phyloP scores from a whole-genome alignment of 37 sponge, comb jelly and placozoan species.

The Halisarca cf. caerulea region DNA sequence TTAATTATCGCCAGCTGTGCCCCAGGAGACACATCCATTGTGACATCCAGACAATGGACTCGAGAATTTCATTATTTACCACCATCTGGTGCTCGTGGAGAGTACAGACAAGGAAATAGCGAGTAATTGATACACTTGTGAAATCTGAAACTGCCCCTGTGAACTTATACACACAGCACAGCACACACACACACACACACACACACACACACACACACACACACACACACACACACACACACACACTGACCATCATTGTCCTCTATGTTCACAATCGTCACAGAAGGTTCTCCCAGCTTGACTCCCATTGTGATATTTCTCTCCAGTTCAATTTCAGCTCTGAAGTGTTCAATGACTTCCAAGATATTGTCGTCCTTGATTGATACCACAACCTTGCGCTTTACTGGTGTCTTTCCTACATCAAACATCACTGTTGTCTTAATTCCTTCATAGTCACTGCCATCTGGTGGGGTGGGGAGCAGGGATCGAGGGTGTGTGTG shows the following conservation, averaged over 20 bases:
- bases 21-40: too few species aligned
- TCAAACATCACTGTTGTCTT: neutral
- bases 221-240: neutral
- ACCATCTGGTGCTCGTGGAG: too few species aligned
- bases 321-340: neutral
- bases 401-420: conserved; percentile 1
- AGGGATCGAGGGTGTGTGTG: too few species aligned
- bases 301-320: neutral
- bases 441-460: neutral
- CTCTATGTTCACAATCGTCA: neutral
- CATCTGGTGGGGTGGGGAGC: too few species aligned
- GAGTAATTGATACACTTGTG: neutral
- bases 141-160: neutral
- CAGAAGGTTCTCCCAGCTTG: neutral
- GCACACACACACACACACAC: neutral
- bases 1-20: too few species aligned
- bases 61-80: too few species aligned
- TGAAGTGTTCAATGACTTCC: neutral
- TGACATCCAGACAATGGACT: too few species aligned
- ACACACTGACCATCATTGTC: conserved; percentile 25
- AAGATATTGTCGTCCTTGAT: neutral
- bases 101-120: too few species aligned
- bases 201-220: neutral
- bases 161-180: neutral
- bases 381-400: neutral